These are phyloP conservation scores for Lycophotia porphyrea DNA, from an alignment of 2,888 invertebrate species.

Conservation along the genomic window DNA sequence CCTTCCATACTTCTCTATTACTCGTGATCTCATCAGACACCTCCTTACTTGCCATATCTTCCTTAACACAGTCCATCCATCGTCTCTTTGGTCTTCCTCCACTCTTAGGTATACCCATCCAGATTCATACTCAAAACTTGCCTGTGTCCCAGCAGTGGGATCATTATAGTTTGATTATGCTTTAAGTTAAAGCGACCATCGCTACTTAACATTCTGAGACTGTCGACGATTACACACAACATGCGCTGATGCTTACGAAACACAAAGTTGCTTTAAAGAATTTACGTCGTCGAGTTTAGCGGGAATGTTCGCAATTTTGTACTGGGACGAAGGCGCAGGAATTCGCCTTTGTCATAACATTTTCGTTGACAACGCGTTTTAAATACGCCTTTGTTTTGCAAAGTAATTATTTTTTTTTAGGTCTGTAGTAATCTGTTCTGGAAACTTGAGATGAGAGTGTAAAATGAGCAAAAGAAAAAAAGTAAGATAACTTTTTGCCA, in stretches of 20 bases:
- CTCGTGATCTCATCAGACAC: not conserved
- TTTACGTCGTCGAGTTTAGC: slow-evolving; percentile 61
- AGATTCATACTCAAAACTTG: not conserved
- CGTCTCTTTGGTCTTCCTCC: not conserved
- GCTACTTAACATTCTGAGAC: slow-evolving; percentile 6
- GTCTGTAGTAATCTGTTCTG: slow-evolving; percentile 12
- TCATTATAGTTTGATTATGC: not conserved
- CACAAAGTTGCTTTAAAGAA: slow-evolving; percentile 71
- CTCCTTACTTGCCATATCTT: not conserved
- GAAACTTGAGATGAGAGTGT: slow-evolving; percentile 8
- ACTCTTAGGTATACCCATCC: not conserved
- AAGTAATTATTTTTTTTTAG: slow-evolving; percentile 47
- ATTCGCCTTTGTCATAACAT: slow-evolving; percentile 71
- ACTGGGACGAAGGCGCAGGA: slow-evolving; percentile 54
- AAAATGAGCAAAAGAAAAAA: not conserved
- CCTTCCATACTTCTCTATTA: not conserved
- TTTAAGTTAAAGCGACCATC: not conserved
- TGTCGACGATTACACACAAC: slow-evolving; percentile 31
- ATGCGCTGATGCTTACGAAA: slow-evolving; percentile 57
- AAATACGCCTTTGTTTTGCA: slow-evolving; percentile 59
- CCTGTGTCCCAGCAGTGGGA: not conserved
- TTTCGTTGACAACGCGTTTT: slow-evolving; percentile 65
- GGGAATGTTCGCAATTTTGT: slow-evolving; percentile 69
- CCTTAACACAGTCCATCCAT: not conserved
- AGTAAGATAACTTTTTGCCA: not conserved